Evolutionary conservation across 2,113 vertebrate species (phyloP), one percentile per base, ranked within the genome.

Genomic region (Marmota flaviventris): DNA sequence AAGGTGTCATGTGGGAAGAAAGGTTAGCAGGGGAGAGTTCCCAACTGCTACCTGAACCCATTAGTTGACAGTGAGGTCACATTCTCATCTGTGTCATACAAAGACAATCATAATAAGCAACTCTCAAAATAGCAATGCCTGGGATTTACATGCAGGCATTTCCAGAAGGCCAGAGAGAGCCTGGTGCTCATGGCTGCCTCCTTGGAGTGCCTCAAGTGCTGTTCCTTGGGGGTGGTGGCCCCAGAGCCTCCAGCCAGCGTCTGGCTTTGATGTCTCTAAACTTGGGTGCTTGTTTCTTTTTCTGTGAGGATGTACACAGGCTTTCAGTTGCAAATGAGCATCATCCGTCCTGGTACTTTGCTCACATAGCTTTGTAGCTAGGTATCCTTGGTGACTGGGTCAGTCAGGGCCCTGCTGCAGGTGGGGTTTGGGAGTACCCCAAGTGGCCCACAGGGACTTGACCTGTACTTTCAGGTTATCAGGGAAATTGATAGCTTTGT

Each of bases 181-280:
- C 27, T 56, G 70, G 37, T 13, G 0, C 17, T 65, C 42, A 22
- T 18, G 70, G 51, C 70, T 25, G 11, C 48, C 37, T 56, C 2
- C 1, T 4, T 34, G 34, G 22, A 22, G 17, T 45, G 24, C 22
- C 29, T 72, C 11, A 1, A 3, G 16, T 1, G 5, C 75, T 69
- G 34, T 37, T 51, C 27, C 76, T 17, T n/a, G 32, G 53, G 32
- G 65, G 12, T 42, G 65, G 12, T 42, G 42, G 48, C 39, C 69
- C 34, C 45, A n/a, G 94, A 91, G 79, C 72, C 85, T 92, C 79
- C 16, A 93, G 89, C 69, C 32, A 69, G 81, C 95, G 56, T 58
- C 65, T 94, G 81, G n/a, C 81, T 97, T 94, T 88, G 96, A 78
- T 29, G 37, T 84, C 96, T 97, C 86, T 25, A 93, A 91, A 53